Conservation (phyloP, 1,140 invertebrate genomes). For the Drosophila santomea region DNA sequence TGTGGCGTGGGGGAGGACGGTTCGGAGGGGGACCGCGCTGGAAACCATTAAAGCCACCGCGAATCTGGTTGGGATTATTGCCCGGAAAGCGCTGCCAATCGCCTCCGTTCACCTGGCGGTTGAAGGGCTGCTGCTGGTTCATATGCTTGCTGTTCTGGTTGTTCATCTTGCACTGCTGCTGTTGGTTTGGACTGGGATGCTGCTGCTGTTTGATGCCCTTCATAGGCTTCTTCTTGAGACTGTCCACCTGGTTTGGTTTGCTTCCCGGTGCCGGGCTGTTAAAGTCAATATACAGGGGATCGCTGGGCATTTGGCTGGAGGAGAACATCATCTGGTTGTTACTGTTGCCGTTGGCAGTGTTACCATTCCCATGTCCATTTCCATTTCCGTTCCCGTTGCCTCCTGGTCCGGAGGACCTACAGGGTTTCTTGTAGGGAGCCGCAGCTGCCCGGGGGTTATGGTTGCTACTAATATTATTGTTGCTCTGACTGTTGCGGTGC, state of each 20-base stretch:
- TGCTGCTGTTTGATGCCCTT: conserved; percentile 54
- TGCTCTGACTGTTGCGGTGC: conserved; percentile 19
- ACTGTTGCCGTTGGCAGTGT: conserved; percentile 4
- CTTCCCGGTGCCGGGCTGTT: conserved; percentile 46
- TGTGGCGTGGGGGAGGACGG: conserved; percentile 39
- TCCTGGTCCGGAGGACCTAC: conserved; percentile 32
- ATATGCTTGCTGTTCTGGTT: too few relatives aligned
- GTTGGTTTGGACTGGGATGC: conserved; percentile 37
- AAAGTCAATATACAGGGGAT: conserved; percentile 83
- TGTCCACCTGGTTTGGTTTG: conserved; percentile 23
- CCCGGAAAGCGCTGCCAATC: conserved; percentile 51
- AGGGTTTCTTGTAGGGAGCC: conserved; percentile 69
- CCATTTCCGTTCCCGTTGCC: conserved; percentile 11
- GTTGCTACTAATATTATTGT: not conserved
- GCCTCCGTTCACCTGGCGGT: conserved; percentile 42
- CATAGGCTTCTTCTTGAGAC: conserved; percentile 59
- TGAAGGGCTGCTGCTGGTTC: conserved; percentile 11
- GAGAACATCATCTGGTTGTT: conserved; percentile 54
- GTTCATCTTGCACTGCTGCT: conserved; percentile 37
- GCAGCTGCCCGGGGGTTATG: conserved; percentile 48
- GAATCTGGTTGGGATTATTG: conserved; percentile 47
- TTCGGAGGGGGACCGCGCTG: conserved; percentile 37
- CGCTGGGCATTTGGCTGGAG: conserved; percentile 81
- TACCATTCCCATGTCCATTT: not conserved
- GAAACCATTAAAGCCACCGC: conserved; percentile 39